Evolutionary conservation across 2,113 vertebrate species (phyloP).

Genomic region (Dasyprocta punctata): DNA sequence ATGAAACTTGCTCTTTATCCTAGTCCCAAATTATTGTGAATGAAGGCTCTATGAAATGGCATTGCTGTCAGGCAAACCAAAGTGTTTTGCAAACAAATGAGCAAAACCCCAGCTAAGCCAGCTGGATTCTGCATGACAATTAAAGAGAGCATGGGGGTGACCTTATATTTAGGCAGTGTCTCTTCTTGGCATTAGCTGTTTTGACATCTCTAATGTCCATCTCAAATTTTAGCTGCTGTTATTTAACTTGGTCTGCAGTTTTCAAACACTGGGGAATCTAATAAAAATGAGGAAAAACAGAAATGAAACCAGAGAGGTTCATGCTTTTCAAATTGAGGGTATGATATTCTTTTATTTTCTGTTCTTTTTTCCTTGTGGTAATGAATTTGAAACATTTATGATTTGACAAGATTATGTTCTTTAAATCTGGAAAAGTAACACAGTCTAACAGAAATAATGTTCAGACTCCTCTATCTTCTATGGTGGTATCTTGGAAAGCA

Average conservation of each 20-base stretch:
- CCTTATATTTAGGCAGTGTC: conserved; percentile 24
- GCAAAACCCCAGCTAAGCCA: not conserved
- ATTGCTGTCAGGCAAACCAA: conserved; percentile 38
- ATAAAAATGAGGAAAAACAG: conserved; percentile 56
- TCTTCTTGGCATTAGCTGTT: conserved; percentile 44
- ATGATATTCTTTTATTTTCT: conserved; percentile 27
- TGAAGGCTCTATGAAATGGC: conserved; percentile 37
- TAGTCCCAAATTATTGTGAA: conserved; percentile 42
- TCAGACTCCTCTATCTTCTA: not conserved
- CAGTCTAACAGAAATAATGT: not conserved
- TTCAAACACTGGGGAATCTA: conserved; percentile 50
- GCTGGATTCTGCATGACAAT: conserved; percentile 30
- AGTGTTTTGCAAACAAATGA: conserved; percentile 65
- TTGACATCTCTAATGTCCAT: conserved; percentile 48
- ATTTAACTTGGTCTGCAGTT: conserved; percentile 62
- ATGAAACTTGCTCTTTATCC: conserved; percentile 37
- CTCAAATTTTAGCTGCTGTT: conserved; percentile 56
- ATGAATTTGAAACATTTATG: conserved; percentile 40
- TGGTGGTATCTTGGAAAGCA: conserved; percentile 43
- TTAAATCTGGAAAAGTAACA: conserved; percentile 54
- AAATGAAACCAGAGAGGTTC: conserved; percentile 20
- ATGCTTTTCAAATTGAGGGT: not conserved
- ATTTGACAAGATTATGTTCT: conserved; percentile 33
- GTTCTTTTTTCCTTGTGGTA: not conserved
- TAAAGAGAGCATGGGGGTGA: conserved; percentile 35